Evolutionary conservation across 2,797 vertebrate species (phyloP).

Genomic region (Gadopsis bispinosus): DNA sequence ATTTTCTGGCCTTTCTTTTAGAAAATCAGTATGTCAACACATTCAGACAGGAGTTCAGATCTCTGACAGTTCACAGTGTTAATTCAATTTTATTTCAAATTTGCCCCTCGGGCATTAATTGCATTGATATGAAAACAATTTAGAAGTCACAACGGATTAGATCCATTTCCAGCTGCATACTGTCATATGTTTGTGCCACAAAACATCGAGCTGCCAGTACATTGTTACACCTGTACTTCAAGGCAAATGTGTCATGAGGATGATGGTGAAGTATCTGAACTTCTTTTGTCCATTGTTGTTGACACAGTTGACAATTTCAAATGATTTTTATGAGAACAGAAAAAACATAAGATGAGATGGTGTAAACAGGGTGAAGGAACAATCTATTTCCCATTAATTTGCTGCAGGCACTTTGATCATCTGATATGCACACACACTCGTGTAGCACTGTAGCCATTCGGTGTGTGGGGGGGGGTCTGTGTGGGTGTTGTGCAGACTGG

Average conservation of each 20-base stretch:
- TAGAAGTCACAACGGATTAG: background rate
- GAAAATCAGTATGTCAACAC: background rate
- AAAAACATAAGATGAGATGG: background rate
- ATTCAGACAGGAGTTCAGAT: background rate
- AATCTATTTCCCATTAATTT: constrained; percentile 6
- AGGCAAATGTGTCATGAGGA: background rate
- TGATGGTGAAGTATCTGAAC: background rate
- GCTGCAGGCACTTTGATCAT: constrained; percentile 24
- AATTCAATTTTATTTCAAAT: background rate
- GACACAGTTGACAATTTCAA: background rate
- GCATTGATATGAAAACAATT: constrained; percentile 1
- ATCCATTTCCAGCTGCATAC: background rate
- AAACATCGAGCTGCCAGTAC: background rate
- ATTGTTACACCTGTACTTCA: background rate
- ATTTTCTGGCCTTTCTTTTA: background rate
- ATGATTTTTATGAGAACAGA: background rate
- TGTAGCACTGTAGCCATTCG: background rate
- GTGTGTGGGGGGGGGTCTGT: constrained; percentile 9
- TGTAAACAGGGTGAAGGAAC: background rate
- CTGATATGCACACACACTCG: constrained; percentile 9
- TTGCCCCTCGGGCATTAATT: background rate
- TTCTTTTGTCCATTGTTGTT: background rate
- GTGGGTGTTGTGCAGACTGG: constrained; percentile 22
- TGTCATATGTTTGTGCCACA: background rate
- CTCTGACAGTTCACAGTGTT: background rate